Conservation (phyloP, 1,140 invertebrate genomes). For the Coptotermes formosanus region DNA sequence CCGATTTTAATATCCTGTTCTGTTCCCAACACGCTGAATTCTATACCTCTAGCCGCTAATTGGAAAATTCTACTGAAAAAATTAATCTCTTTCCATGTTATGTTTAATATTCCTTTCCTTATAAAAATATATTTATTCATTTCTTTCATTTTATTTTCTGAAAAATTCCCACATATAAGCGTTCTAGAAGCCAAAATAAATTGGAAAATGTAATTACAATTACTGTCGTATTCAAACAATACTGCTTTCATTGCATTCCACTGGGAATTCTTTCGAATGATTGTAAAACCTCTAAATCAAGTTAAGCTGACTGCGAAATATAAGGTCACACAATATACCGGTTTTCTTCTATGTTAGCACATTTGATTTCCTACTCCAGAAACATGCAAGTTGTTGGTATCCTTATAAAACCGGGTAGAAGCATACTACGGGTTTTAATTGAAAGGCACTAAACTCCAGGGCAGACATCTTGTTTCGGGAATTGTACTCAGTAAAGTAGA, state of each 20-base stretch:
- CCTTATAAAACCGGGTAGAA: background rate
- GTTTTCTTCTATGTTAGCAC: background rate
- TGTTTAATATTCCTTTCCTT: background rate
- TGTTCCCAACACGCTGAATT: background rate
- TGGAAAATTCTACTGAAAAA: conserved; percentile 19
- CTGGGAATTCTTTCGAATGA: background rate
- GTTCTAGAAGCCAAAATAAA: background rate
- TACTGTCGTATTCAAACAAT: background rate
- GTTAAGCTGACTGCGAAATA: background rate
- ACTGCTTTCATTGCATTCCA: background rate
- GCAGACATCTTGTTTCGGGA: too few relatives aligned
- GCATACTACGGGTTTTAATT: too few relatives aligned
- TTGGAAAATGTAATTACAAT: background rate
- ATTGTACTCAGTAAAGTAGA: too few relatives aligned
- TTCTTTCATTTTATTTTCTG: background rate
- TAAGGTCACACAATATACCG: background rate
- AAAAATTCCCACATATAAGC: background rate
- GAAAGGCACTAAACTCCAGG: too few relatives aligned
- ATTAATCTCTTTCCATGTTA: background rate
- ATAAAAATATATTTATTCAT: background rate
- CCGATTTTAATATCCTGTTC: conserved; percentile 3
- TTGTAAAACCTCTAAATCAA: background rate
- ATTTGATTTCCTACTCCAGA: background rate
- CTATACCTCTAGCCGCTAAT: background rate
- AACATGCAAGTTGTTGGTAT: background rate